Evolutionary conservation across 2,113 vertebrate species (phyloP).

Genomic region (Chinchilla lanigera): DNA sequence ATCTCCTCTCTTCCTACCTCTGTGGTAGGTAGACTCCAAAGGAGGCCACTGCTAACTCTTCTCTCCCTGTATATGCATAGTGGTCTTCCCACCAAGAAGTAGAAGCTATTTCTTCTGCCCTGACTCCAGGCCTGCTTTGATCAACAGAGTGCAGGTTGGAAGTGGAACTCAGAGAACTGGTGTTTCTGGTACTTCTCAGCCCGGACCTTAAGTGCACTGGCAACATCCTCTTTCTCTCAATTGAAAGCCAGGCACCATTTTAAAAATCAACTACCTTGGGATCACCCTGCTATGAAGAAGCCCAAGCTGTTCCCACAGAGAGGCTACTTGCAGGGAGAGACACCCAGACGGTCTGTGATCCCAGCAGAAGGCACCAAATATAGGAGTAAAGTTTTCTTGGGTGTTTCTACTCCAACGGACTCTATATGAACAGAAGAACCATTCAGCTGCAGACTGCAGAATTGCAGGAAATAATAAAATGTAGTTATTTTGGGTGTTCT

Average conservation of each 20-base stretch:
- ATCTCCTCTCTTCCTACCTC: neutral
- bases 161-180: neutral
- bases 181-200: neutral
- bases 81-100: neutral
- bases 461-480: neutral
- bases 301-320: neutral
- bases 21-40: neutral
- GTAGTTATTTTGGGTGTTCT: neutral
- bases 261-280: neutral
- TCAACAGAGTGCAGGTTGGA: neutral
- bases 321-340: neutral
- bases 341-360: neutral
- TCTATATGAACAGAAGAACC: neutral
- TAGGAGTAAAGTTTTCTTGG: neutral
- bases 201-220: neutral
- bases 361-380: neutral
- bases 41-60: neutral
- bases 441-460: neutral
- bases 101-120: neutral
- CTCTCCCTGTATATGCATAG: neutral
- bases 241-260: neutral
- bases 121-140: conserved; percentile 11
- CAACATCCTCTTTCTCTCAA: neutral
- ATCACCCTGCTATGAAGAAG: neutral
- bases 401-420: neutral